phyloP scores from a whole-genome alignment of 2,113 vertebrate species.

The Illadopsis cleaveri region DNA sequence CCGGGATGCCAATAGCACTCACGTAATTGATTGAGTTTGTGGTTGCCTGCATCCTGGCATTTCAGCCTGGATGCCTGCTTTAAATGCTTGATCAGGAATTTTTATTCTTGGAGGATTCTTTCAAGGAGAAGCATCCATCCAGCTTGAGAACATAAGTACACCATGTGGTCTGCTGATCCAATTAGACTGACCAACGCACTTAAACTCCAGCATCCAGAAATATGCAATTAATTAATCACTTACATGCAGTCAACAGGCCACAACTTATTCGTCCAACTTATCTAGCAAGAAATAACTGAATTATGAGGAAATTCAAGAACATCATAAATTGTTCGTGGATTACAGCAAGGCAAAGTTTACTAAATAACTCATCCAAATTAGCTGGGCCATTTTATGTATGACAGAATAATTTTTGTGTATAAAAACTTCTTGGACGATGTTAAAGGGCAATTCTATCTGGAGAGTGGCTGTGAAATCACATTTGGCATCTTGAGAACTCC shows the following conservation, averaged over 20 bases:
- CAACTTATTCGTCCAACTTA: background rate
- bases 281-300: conserved; percentile 16
- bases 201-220: background rate
- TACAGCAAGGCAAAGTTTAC: conserved; percentile 4
- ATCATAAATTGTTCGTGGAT: background rate
- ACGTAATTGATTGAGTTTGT: conserved; percentile 30
- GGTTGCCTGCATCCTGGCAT: background rate
- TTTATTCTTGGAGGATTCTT: conserved; percentile 37
- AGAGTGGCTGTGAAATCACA: conserved; percentile 45
- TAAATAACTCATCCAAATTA: conserved; percentile 43
- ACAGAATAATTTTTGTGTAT: background rate
- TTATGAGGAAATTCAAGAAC: conserved; percentile 26
- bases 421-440: conserved; percentile 14
- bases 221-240: conserved; percentile 39
- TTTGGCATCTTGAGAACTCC: conserved; percentile 32
- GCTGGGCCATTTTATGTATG: background rate
- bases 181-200: conserved; percentile 38
- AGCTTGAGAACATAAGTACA: background rate
- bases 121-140: conserved; percentile 42
- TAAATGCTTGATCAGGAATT: conserved; percentile 55
- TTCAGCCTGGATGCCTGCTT: background rate
- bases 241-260: background rate
- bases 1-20: conserved; percentile 3
- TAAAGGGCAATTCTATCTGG: conserved; percentile 34
- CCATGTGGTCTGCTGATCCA: conserved; percentile 18